phyloP scores from a whole-genome alignment of 2,797 vertebrate species.

The Monodelphis domestica region DNA sequence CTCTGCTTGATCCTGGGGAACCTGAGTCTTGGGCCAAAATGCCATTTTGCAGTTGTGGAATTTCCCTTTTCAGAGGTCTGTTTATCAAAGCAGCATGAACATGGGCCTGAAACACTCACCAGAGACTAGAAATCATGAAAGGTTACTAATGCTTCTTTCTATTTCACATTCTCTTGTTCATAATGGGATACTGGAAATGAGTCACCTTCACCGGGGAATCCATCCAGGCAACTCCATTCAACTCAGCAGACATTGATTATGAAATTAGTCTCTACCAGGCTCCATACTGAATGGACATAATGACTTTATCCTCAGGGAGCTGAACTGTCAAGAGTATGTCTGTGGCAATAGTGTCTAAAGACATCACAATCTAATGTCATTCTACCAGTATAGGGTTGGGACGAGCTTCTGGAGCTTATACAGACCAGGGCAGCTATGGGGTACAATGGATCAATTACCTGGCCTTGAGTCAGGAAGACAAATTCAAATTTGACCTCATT shows the following conservation, averaged over 20 bases:
- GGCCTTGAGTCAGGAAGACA: too few species aligned
- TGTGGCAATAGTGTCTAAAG: neutral
- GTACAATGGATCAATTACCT: too few species aligned
- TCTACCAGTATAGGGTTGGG: neutral
- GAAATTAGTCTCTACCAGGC: neutral
- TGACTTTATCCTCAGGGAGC: neutral
- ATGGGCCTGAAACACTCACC: neutral
- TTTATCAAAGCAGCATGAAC: neutral
- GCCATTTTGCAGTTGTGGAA: conserved; percentile 19
- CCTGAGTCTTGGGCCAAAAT: conserved; percentile 13
- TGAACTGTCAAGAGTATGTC: neutral
- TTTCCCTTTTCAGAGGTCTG: neutral
- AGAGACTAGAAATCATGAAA: neutral
- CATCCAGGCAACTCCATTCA: neutral
- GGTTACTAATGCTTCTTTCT: neutral
- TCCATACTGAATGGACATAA: neutral
- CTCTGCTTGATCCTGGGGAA: neutral
- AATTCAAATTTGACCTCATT: too few species aligned
- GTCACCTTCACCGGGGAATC: neutral
- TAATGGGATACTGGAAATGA: neutral
- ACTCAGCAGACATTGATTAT: neutral
- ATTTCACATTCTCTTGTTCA: neutral
- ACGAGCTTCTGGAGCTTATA: neutral
- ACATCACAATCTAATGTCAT: neutral
- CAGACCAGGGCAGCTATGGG: neutral